Base-by-base conservation (phyloP, 2,797 vertebrate genomes). In the Tarsius wallacei region DNA sequence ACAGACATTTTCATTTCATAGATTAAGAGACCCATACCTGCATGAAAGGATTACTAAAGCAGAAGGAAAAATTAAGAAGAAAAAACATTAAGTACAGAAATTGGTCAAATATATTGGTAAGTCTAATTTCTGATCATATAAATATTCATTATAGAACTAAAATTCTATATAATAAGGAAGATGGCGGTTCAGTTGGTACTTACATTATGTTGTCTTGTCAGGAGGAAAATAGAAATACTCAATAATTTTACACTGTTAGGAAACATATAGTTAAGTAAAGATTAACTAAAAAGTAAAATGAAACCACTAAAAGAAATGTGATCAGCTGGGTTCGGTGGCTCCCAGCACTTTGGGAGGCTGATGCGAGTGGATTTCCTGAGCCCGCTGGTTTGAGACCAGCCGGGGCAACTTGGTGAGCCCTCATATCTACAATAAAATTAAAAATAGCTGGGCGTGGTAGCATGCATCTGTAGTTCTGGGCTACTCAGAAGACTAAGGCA, bases 271-370 rank as follows among this genome's bases (percentile, higher is more conserved):
- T 73, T 76, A 87, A 89, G 47, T 82, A 93, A 73, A 7, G 63
- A 55, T 51, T 42, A 42, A 36, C 77, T 94, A 84, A 92, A 89
- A 89, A 68, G 49, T n/a, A 55, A 91, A 94, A 36, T 47, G 19
- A 95, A 95, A 85, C 3, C 53, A 63, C 31, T 57, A 17, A 83
- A 90, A 94, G 84, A 90, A 96, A 71, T 92, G 33, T 90, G 26
- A 83, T 47, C 42, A 6, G 42, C 42, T 6, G 4, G 42, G 4
- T 42, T 42, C 42, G 42, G 42, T 42, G 42, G 42, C 42, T 42
- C 42, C 42, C 42, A 42, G 42, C 42, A 42, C 42, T 42, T 42
- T 42, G 42, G 42, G 42, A 42, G 42, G 42, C 42, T 6, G 4
- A 42, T 42, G 42, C 42, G 42, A 42, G 42, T 42, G 42, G 42